Percentiles rank a stretch among this genome's conserved stretches.
Conservation (phyloP, 2,113 vertebrate genomes). For the Stictonetta naevosa region DNA sequence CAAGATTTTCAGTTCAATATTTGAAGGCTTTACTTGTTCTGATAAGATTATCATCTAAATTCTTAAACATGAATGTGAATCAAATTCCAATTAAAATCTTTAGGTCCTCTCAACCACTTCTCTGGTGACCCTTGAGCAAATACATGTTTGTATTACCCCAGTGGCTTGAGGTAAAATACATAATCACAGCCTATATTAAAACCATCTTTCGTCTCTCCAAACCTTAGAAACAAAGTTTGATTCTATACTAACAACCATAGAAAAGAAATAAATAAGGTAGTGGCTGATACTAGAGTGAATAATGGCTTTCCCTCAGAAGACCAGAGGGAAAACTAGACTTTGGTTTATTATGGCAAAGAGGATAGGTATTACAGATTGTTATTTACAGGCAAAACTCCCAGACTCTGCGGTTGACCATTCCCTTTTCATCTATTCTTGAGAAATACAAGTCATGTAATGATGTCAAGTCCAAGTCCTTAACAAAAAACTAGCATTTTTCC, state of each 20-base stretch:
- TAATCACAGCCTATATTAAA: constrained; percentile 21
- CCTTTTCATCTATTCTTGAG: not conserved
- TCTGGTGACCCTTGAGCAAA: constrained; percentile 25
- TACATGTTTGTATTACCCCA: not conserved
- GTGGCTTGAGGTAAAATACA: not conserved
- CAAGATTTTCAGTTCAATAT: not conserved
- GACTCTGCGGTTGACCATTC: not conserved
- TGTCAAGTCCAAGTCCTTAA: not conserved
- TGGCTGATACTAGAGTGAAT: not conserved
- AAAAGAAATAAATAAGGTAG: constrained; percentile 17
- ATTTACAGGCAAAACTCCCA: not conserved
- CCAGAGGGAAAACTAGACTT: not conserved
- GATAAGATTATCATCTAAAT: not conserved
- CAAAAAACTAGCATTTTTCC: not conserved
- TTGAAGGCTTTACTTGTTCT: not conserved
- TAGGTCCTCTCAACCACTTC: constrained; percentile 11
- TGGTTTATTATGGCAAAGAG: not conserved
- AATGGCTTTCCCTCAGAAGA: not conserved
- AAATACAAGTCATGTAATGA: not conserved
- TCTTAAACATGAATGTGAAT: not conserved
- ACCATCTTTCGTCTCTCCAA: constrained; percentile 7
- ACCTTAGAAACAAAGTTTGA: constrained; percentile 13
- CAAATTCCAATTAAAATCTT: not conserved
- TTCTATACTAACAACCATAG: not conserved
- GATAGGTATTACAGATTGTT: not conserved